Percentiles rank a stretch among this genome's conserved stretches.
Conservation (phyloP, 2,888 invertebrate genomes). For the Nomada goodeniana region DNA sequence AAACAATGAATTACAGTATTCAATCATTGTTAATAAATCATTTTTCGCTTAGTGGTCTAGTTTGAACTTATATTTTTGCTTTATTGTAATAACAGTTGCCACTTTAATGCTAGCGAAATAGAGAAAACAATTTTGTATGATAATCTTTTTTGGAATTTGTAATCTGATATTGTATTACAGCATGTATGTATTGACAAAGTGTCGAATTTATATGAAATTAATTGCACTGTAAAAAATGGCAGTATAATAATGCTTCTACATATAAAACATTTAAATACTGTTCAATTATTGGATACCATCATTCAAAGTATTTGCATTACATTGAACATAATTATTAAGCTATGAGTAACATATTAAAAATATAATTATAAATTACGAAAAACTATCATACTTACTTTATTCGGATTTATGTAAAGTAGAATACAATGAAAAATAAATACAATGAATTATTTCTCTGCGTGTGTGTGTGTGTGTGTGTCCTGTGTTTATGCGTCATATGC, state of each 20-base stretch:
- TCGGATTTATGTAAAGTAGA: slow-evolving; percentile 45
- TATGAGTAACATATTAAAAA: slow-evolving; percentile 23
- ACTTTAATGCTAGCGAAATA: not conserved
- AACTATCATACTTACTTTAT: slow-evolving; percentile 36
- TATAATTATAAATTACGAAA: slow-evolving; percentile 12
- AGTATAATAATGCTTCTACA: slow-evolving; percentile 10
- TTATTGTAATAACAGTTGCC: too few species aligned
- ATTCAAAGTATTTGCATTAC: slow-evolving; percentile 1
- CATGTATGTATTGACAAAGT: not conserved
- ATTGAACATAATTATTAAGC: not conserved
- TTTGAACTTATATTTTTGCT: not conserved
- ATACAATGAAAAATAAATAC: slow-evolving; percentile 45
- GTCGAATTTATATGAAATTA: not conserved
- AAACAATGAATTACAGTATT: slow-evolving; percentile 46
- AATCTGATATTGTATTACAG: not conserved
- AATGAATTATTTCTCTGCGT: slow-evolving; percentile 34
- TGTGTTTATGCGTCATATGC: too few species aligned
- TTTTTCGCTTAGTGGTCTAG: not conserved
- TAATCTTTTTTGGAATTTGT: not conserved
- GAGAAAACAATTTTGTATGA: not conserved
- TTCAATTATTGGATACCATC: not conserved
- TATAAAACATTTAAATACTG: slow-evolving; percentile 2
- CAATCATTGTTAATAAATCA: slow-evolving; percentile 40
- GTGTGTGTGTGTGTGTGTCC: not conserved
- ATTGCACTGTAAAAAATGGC: not conserved